Base-by-base conservation (phyloP, 2,888 invertebrate species). In the Limenitis arthemis region DNA sequence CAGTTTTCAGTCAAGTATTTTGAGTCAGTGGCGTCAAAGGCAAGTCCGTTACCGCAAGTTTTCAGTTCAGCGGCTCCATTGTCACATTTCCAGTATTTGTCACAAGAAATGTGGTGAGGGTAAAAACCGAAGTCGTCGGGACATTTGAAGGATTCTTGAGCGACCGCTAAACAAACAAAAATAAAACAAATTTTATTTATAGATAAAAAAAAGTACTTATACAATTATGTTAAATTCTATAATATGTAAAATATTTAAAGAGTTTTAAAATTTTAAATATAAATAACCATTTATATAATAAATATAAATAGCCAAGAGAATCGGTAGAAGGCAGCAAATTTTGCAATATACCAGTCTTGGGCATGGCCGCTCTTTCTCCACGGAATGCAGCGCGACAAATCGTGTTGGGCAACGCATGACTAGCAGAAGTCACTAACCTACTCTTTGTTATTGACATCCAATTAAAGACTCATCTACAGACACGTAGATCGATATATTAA, bases 61-160 rank as follows among this genome's bases (percentile, higher is more conserved):
- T 96, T 96, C 64, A 96, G 86, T 70, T 96, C 96, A 53, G 96
- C 92, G 8, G 83, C 92, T 63, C 94, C 94, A 69, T 95, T 95
- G 80, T 96, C 96, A 74, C 97, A 97, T 82, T 96, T 95, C 94
- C 95, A 97, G 86, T 97, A 97, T 82, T 96, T 96, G 88, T 97
- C 97, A 79, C 97, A 97, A 46, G 95, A 95, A 56, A 88, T 75
- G 73, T 92, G 92, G 82, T 97, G 96, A 53, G 96, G 95, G 86
- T 96, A 97, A 89, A 96, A 97, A 33, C 96, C 97, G 75, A 94
- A 96, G 77, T 96, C 96, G 73, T 96, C 95, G 33, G 96, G 96
- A 72, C 97, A 97, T 88, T 96, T 95, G 90, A 96, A 97, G 72
- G 87, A 89, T 63, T 94, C 94, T 81, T 95, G 95, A 64, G 90